These are phyloP conservation scores for Neoascia interrupta DNA, from an alignment of 2,888 invertebrate species.

Conservation along the genomic window DNA sequence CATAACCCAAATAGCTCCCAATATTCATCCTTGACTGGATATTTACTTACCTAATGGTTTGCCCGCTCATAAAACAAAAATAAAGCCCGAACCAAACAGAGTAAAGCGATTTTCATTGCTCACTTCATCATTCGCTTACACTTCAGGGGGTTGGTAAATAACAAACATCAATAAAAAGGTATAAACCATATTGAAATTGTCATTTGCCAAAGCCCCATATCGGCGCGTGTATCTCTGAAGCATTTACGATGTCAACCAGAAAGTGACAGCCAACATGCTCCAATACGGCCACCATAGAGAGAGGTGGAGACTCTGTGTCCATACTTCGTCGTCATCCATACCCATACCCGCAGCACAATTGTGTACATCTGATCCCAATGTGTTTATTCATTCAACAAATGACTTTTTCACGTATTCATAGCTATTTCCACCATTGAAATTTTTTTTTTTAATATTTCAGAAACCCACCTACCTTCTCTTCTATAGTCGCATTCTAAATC, in stretches of 20 bases:
- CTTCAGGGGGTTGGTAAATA: constrained; percentile 25
- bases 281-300: neutral
- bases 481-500: neutral
- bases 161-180: constrained; percentile 45
- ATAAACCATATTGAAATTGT: constrained; percentile 37
- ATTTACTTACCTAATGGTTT: constrained; percentile 52
- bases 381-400: constrained; percentile 58
- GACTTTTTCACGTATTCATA: constrained; percentile 52
- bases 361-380: constrained; percentile 27
- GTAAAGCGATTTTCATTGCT: constrained; percentile 33
- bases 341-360: neutral
- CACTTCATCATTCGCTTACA: constrained; percentile 25
- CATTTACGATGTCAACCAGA: constrained; percentile 23
- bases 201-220: constrained; percentile 18
- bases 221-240: neutral
- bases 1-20: too few species aligned
- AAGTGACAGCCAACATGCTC: neutral
- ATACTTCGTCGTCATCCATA: too few species aligned
- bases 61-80: neutral
- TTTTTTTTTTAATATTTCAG: constrained; percentile 50
- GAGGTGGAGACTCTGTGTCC: too few species aligned
- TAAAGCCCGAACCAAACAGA: constrained; percentile 18
- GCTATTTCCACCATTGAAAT: constrained; percentile 32
- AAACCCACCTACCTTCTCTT: neutral
- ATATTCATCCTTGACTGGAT: too few species aligned